Evolutionary conservation across 2,797 vertebrate genomes (phyloP), one percentile per base, ranked within the genome.

Genomic region (Lepilemur septentrionalis): DNA sequence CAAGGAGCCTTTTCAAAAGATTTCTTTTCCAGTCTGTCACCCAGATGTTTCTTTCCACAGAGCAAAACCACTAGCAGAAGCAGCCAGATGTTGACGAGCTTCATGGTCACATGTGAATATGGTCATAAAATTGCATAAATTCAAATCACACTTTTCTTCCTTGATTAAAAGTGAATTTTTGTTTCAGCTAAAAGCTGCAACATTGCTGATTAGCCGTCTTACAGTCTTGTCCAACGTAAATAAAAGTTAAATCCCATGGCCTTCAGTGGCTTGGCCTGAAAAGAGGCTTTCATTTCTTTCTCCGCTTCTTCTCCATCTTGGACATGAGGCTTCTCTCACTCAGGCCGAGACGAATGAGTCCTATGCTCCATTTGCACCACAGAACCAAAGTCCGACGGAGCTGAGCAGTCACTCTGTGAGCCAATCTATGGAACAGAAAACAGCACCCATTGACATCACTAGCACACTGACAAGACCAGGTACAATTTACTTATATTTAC

Each of bases 301-400:
- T 99, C 96, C 99, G 99, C 99, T 99, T 99, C 98, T 99, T 99
- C 99, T 99, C 99, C 99, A 99, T 99, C 98, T 98, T 99, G 98
- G 97, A 96, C 97, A 83, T 97, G 98, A 97, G 86, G 98, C 98
- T 99, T 97, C 81, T 18, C 97, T 99, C 99, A 99, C 99, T 99
- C 98, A 25, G 96, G 95, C 98, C 97, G 98, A 97, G 98, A 97
- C 96, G 98, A 98, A 93, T 91, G 97, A 97, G 98, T 98, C 98
- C 98, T 97, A 43, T 93, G 32, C 76, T 98, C 99, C 99, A 99
- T 99, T 94, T 94, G 98, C 94, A 95, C 84, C 95, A 91, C 10
- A 43, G 95, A 97, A 93, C 86, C 89, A 84, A 95, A 93, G 59
- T 95, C 93, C 82, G 81, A 20, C 4, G 20, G 84, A 75, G 97